A percentile compares a stretch with the other conserved stretches of the same genome.
phyloP scores from a whole-genome alignment of 1,140 invertebrate species.

The Archivesica marissinica region DNA sequence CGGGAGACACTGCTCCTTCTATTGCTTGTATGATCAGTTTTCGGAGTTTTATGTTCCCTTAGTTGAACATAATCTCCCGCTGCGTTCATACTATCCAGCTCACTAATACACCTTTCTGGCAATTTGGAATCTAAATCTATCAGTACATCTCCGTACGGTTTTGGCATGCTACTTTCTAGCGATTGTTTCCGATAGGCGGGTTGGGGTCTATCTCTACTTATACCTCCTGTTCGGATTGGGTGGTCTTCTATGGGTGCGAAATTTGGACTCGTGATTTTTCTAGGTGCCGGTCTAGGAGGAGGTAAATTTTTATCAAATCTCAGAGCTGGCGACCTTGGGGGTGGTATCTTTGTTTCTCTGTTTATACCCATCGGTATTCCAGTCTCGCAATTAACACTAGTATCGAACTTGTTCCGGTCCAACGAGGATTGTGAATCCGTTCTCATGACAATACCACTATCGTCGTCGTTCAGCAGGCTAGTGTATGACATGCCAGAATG shows the following conservation, averaged over 20 bases:
- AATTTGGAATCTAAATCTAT: constrained; percentile 1
- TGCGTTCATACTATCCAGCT: constrained; percentile 11
- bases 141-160: background rate
- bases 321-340: background rate
- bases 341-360: background rate
- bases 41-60: constrained; percentile 13
- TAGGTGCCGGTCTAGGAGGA: constrained; percentile 20
- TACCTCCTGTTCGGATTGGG: background rate
- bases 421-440: constrained; percentile 41
- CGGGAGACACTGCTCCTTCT: constrained; percentile 36
- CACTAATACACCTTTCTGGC: background rate
- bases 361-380: background rate
- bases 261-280: constrained; percentile 46
- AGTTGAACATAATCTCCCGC: constrained; percentile 48
- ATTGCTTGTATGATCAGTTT: background rate
- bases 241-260: constrained; percentile 7
- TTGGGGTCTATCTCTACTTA: constrained; percentile 17
- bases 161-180: background rate
- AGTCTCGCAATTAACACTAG: background rate
- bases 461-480: constrained; percentile 40
- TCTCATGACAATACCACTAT: constrained; percentile 55
- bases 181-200: constrained; percentile 6
- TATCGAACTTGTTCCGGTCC: background rate
- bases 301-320: background rate
- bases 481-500: constrained; percentile 37